phyloP scores from a whole-genome alignment of 1,140 invertebrate species.

The Wiebesia pumilae region DNA sequence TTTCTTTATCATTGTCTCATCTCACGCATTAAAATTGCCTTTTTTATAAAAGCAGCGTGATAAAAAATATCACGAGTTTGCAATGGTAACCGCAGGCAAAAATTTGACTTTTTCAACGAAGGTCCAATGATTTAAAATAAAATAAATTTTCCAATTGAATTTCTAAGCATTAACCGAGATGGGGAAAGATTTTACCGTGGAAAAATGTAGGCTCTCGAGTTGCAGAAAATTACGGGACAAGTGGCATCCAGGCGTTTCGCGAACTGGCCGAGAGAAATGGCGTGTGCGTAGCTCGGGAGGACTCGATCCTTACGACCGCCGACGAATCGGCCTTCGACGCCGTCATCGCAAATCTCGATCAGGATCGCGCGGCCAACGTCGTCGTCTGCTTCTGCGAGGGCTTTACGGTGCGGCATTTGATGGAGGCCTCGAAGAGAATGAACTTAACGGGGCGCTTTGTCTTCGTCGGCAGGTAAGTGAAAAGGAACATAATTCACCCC shows the following conservation, averaged over 20 bases:
- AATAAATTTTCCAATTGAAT: background rate
- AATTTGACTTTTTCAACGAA: too few species aligned
- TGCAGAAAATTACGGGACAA: conserved; percentile 87
- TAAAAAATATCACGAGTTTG: too few species aligned
- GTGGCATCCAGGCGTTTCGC: conserved; percentile 86
- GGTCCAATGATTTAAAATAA: too few species aligned
- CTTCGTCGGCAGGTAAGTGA: conserved; percentile 81
- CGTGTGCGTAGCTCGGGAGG: conserved; percentile 84
- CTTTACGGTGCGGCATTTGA: conserved; percentile 81
- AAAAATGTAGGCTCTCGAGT: conserved; percentile 22
- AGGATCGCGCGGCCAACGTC: conserved; percentile 79
- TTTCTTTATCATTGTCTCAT: background rate
- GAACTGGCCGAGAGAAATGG: conserved; percentile 80
- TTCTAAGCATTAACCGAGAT: background rate
- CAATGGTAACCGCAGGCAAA: too few species aligned
- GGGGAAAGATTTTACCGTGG: background rate
- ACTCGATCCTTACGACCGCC: conserved; percentile 80
- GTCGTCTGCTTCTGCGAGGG: conserved; percentile 92
- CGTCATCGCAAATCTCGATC: conserved; percentile 77
- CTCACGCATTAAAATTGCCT: too few species aligned
- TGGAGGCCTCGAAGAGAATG: conserved; percentile 80
- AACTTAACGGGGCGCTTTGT: conserved; percentile 80
- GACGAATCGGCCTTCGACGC: conserved; percentile 79
- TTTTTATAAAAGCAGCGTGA: too few species aligned
- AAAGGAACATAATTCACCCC: background rate